Percentiles rank a stretch among this genome's conserved stretches.
These are phyloP conservation scores for Drosophila infuscata DNA, from an alignment of 2,888 invertebrate genomes.

Conservation along the genomic window DNA sequence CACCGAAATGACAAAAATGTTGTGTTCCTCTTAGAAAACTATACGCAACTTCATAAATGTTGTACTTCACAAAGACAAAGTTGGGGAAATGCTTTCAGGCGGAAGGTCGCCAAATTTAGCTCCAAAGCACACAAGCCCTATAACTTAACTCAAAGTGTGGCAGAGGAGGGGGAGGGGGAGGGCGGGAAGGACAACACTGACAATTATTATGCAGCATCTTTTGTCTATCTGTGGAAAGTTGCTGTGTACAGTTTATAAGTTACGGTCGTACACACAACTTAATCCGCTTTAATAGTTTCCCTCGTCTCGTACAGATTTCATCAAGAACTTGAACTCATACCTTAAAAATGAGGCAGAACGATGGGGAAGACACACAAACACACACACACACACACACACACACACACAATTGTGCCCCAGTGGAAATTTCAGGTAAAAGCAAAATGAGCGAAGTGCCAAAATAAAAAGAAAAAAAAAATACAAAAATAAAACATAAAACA, in stretches of 20 bases:
- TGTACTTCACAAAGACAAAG: conserved; percentile 41
- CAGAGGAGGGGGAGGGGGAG: neutral
- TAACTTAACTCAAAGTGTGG: conserved; percentile 30
- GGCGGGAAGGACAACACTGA: conserved; percentile 33
- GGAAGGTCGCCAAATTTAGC: conserved; percentile 50
- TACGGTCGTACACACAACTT: conserved; percentile 61
- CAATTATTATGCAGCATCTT: conserved; percentile 61
- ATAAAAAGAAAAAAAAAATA: conserved; percentile 4
- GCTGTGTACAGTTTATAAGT: conserved; percentile 61
- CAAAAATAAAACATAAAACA: neutral
- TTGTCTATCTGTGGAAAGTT: conserved; percentile 48
- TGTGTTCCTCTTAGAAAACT: neutral
- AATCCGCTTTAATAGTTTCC: conserved; percentile 61
- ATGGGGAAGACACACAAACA: conserved; percentile 2
- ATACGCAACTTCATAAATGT: conserved; percentile 51
- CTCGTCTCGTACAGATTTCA: conserved; percentile 49
- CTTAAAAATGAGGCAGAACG: conserved; percentile 6
- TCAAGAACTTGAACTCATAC: conserved; percentile 47
- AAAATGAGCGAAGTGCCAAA: conserved; percentile 32
- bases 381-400: neutral
- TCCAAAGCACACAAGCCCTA: conserved; percentile 44
- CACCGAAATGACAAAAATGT: conserved; percentile 26
- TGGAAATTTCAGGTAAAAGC: conserved; percentile 38
- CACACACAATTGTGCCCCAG: neutral
- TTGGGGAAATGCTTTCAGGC: conserved; percentile 58